Percentiles rank a stretch among this genome's conserved stretches.
These are phyloP conservation scores for Chelonoidis abingdonii DNA, from an alignment of 2,113 vertebrate species.

Conservation along the genomic window DNA sequence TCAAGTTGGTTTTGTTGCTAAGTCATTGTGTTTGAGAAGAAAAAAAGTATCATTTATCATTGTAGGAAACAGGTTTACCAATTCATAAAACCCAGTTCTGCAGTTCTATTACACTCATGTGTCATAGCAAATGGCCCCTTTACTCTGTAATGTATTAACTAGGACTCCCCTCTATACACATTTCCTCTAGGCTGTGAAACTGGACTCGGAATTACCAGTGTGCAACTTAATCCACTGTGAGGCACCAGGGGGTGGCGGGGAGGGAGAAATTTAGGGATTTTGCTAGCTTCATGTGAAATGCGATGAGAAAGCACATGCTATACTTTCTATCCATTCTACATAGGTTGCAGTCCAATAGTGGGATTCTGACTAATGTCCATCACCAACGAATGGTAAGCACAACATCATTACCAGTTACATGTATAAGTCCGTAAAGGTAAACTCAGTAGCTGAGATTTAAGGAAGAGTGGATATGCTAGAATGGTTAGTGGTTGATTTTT, in stretches of 20 bases:
- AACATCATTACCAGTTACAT: background rate
- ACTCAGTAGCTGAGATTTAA: background rate
- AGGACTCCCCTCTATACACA: background rate
- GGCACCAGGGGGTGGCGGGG: accelerated
- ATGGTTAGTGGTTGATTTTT: background rate
- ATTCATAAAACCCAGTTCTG: slow-evolving; percentile 56
- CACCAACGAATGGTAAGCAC: background rate
- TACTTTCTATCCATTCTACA: background rate
- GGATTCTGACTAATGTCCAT: background rate
- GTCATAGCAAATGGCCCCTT: slow-evolving; percentile 27
- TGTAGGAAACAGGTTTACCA: slow-evolving; percentile 66
- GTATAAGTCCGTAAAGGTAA: too few species aligned
- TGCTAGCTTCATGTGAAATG: background rate
- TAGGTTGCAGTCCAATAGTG: background rate
- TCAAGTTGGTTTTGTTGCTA: slow-evolving; percentile 72
- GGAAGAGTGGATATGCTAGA: background rate
- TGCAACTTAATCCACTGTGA: background rate
- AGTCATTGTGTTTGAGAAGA: slow-evolving; percentile 71
- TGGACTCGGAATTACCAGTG: background rate
- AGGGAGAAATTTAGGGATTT: accelerated
- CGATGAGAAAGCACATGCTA: background rate
- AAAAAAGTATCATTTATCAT: slow-evolving; percentile 72
- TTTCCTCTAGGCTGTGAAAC: background rate
- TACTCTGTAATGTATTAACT: slow-evolving; percentile 1
- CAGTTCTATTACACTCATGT: slow-evolving; percentile 50